Conservation (phyloP, 2,113 vertebrate genomes). For the Prietella phreatophila region DNA sequence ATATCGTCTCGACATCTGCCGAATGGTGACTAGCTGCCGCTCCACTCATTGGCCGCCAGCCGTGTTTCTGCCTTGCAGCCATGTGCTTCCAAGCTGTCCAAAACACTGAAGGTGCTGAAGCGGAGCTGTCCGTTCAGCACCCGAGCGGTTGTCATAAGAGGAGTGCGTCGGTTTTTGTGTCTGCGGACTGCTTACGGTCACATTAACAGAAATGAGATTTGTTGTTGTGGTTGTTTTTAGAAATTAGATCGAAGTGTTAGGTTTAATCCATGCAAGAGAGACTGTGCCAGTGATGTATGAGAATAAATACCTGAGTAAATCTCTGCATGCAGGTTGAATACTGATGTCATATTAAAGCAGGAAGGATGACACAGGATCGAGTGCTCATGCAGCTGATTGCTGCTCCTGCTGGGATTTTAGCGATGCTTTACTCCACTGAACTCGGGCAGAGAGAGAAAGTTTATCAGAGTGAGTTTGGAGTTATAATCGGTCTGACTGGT, state of each 20-base stretch:
- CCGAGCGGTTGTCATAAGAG: no score
- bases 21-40: no score
- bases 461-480: background rate
- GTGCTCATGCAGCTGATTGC: conserved; percentile 21
- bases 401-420: conserved; percentile 9
- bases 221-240: background rate
- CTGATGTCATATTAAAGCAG: conserved; percentile 20
- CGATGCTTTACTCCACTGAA: background rate
- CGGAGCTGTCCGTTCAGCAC: no score
- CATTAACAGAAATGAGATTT: background rate
- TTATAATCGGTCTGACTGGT: background rate
- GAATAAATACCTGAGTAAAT: background rate
- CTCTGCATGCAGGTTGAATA: background rate
- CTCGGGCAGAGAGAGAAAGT: background rate
- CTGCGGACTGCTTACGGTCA: no score
- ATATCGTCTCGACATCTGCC: no score
- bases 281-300: background rate
- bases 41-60: no score
- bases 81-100: no score
- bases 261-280: background rate
- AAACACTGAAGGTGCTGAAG: no score
- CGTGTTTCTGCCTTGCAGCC: no score
- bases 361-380: background rate
- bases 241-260: background rate
- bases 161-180: no score